phyloP scores from a whole-genome alignment of 2,797 vertebrate species.

The Ctenochaetus hawaiiensis region DNA sequence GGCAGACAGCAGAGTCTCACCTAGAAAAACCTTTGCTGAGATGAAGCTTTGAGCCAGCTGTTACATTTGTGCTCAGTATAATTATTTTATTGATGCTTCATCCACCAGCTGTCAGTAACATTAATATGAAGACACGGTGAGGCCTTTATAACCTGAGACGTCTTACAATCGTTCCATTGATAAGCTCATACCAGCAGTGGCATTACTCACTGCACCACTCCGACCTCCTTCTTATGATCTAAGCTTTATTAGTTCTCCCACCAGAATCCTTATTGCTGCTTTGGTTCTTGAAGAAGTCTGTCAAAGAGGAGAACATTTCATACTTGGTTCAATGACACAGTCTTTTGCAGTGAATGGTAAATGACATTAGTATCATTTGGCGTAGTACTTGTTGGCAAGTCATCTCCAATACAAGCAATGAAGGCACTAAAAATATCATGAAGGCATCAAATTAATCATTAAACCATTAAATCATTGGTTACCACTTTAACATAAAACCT shows the following conservation, averaged over 20 bases:
- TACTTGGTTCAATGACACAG: too few species aligned
- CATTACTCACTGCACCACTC: neutral
- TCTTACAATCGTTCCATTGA: neutral
- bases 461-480: neutral
- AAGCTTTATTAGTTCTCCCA: neutral
- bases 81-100: slow-evolving; percentile 1
- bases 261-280: neutral
- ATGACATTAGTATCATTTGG: neutral
- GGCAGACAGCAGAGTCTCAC: too few species aligned
- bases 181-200: neutral
- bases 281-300: too few species aligned
- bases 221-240: neutral
- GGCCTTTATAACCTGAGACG: neutral
- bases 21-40: too few species aligned
- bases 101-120: neutral
- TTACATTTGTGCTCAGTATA: neutral
- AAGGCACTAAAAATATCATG: too few species aligned
- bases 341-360: neutral
- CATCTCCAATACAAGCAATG: too few species aligned
- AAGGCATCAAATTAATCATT: neutral
- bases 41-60: too few species aligned
- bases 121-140: neutral
- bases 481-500: neutral
- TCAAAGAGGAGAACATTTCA: too few species aligned
- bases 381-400: too few species aligned